Percentiles rank a stretch among this genome's conserved stretches.
phyloP scores from a whole-genome alignment of 2,888 invertebrate species.

The Sinelater perroti region DNA sequence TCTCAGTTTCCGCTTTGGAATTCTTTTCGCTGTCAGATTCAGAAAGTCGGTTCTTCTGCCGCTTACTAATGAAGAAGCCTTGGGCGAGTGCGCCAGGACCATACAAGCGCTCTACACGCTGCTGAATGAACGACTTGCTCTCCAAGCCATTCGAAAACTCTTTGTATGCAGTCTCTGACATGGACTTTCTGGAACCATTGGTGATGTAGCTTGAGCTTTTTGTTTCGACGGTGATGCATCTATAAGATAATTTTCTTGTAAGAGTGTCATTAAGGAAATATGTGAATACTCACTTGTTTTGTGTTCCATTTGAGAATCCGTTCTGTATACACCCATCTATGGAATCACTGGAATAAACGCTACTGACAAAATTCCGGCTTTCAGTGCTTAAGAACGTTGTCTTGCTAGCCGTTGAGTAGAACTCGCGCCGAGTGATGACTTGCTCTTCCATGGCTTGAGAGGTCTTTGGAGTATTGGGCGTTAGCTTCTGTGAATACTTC shows the following conservation, averaged over 20 bases:
- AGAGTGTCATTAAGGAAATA: too few species aligned
- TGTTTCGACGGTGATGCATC: constrained; percentile 46
- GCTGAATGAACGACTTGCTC: constrained; percentile 84
- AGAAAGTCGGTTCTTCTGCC: constrained; percentile 50
- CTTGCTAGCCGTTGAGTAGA: constrained; percentile 49
- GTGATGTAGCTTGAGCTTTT: constrained; percentile 32
- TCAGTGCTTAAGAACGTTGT: constrained; percentile 46
- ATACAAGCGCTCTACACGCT: constrained; percentile 86
- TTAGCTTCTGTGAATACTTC: constrained; percentile 4
- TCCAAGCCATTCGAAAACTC: constrained; percentile 58
- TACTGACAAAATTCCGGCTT: constrained; percentile 45
- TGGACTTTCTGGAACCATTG: constrained; percentile 46
- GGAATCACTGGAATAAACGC: constrained; percentile 51
- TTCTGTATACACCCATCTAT: constrained; percentile 55
- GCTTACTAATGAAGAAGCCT: constrained; percentile 78
- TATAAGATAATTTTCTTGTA: too few species aligned
- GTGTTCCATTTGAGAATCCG: constrained; percentile 35
- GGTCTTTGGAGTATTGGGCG: constrained; percentile 24
- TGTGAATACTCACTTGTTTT: constrained; percentile 30
- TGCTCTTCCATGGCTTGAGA: constrained; percentile 34
- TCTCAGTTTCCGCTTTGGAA: constrained; percentile 9
- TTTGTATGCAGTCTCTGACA: constrained; percentile 48
- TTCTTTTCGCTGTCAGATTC: constrained; percentile 31
- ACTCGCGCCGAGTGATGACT: constrained; percentile 48
- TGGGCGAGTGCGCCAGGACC: constrained; percentile 88